Conservation (phyloP, 1,140 invertebrate species). For the Heliconius melpomene region DNA sequence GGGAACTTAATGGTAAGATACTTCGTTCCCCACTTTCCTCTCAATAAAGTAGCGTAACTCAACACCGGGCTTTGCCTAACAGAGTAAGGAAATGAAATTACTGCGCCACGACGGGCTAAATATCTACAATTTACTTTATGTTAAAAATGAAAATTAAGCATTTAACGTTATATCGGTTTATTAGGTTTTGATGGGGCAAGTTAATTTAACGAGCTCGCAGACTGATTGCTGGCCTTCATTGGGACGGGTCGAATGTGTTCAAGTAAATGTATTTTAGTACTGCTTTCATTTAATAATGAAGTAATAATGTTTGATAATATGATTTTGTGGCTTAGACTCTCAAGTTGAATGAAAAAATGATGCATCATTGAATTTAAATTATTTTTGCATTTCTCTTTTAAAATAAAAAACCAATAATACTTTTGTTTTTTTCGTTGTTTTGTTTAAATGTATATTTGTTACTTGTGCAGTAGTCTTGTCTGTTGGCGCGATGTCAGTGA, state of each 20-base stretch:
- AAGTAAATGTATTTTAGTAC: not conserved
- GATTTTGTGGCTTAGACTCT: no score
- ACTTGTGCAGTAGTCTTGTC: no score
- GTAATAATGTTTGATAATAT: no score
- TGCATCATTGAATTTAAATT: no score
- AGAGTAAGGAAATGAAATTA: no score
- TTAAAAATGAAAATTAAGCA: slow-evolving; percentile 35
- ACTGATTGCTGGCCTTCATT: not conserved
- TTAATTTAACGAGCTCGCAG: slow-evolving; percentile 37
- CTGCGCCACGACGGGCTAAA: not conserved
- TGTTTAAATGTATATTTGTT: no score
- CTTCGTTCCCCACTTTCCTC: not conserved
- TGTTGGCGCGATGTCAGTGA: no score
- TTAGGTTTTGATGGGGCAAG: slow-evolving; percentile 41
- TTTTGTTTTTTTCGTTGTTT: no score
- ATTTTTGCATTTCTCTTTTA: no score
- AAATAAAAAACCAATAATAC: no score
- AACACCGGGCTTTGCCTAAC: not conserved
- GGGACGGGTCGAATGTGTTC: not conserved
- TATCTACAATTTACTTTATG: slow-evolving; percentile 19
- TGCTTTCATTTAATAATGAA: not conserved
- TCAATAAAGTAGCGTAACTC: not conserved
- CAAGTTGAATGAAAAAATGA: no score
- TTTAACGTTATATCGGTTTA: slow-evolving; percentile 35
- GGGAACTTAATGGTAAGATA: not conserved